Evolutionary conservation across 1,140 invertebrate genomes (phyloP).

Genomic region (Euwallacea similis): DNA sequence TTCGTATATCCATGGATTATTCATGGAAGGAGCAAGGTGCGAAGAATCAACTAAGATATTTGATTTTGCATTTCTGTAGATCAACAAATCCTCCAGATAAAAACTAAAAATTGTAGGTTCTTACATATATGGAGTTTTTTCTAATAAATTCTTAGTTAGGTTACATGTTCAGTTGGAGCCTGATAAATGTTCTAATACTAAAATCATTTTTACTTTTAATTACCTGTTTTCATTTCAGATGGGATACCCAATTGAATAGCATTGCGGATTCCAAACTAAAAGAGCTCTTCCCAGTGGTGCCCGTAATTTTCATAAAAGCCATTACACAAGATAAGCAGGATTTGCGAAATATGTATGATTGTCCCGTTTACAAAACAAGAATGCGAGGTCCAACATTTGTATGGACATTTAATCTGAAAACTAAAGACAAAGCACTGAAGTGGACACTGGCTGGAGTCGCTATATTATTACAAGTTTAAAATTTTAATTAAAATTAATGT

Average conservation of each 20-base stretch:
- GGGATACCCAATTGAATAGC: conserved; percentile 76
- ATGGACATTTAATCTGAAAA: conserved; percentile 95
- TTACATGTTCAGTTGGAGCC: too few relatives aligned
- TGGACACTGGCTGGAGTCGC: conserved; percentile 94
- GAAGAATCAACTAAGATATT: neutral
- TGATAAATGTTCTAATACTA: too few relatives aligned
- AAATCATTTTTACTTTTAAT: too few relatives aligned
- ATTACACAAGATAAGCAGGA: conserved; percentile 89
- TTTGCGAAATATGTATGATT: conserved; percentile 83
- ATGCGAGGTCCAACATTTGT: conserved; percentile 88
- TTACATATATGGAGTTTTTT: too few relatives aligned
- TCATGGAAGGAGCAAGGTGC: conserved; percentile 86
- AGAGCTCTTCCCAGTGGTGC: conserved; percentile 87
- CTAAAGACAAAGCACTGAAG: conserved; percentile 83
- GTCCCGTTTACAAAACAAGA: conserved; percentile 90
- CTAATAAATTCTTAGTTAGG: too few relatives aligned
- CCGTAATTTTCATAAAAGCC: conserved; percentile 88
- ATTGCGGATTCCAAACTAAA: conserved; percentile 85
- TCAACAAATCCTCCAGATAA: too few relatives aligned
- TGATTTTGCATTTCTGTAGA: too few relatives aligned
- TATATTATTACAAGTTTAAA: conserved; percentile 74
- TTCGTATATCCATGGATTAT: conserved; percentile 86
- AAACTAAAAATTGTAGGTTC: too few relatives aligned
- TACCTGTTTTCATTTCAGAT: conserved; percentile 51
- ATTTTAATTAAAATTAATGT: too few relatives aligned